Percentiles rank a stretch among this genome's conserved stretches.
phyloP scores from a whole-genome alignment of 23 tunicate genomes.

The Oikopleura dioica region DNA sequence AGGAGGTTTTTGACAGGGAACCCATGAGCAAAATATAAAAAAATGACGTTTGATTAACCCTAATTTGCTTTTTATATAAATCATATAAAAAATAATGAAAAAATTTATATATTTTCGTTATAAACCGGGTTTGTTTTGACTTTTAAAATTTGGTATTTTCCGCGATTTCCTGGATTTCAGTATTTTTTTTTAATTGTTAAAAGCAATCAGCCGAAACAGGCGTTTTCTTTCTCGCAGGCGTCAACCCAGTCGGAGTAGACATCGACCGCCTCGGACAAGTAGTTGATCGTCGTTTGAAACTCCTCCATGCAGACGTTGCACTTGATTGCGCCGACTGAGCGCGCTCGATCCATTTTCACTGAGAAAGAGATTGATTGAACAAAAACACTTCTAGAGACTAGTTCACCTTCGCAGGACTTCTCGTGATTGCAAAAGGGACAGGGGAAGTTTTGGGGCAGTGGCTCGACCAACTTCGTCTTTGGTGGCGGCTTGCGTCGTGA shows the following conservation, averaged over 20 bases:
- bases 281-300: constrained; percentile 89
- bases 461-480: constrained; percentile 65
- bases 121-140: too few species aligned
- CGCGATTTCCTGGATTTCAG: too few species aligned
- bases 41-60: too few species aligned
- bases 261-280: constrained; percentile 78
- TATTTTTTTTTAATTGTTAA: background rate
- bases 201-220: background rate
- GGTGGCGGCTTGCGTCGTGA: constrained; percentile 92
- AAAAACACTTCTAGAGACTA: constrained; percentile 5
- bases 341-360: constrained; percentile 23
- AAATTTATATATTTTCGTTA: too few species aligned
- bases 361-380: background rate
- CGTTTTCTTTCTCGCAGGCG: constrained; percentile 84
- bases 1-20: too few species aligned
- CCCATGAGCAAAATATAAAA: too few species aligned
- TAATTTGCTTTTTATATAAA: too few species aligned
- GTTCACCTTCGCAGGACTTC: constrained; percentile 86
- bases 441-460: constrained; percentile 52
- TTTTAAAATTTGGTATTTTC: too few species aligned
- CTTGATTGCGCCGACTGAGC: constrained; percentile 51
- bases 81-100: too few species aligned
- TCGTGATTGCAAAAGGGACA: constrained; percentile 98
- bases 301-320: constrained; percentile 98
- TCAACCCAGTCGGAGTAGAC: constrained; percentile 97